Evolutionary conservation across 2,888 invertebrate genomes (phyloP), one percentile per base, ranked within the genome.

Genomic region (Eupithecia inturbata): DNA sequence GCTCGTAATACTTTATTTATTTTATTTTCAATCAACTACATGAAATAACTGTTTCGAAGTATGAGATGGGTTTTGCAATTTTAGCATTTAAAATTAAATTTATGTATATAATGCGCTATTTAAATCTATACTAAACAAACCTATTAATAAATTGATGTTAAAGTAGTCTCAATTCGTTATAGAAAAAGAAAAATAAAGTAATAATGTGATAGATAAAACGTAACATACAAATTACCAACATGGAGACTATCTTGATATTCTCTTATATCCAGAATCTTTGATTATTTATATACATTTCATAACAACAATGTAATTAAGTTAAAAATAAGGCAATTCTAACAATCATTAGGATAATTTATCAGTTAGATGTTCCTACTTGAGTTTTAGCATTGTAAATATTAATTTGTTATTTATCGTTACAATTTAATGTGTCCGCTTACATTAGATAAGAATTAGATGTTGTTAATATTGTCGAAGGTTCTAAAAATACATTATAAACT

Each of bases 381-480:
- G 31, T 53, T 9, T 62, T 62, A 28, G 19, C 67, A 45, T 28
- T 67, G 67, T 67, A 67, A 67, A 67, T 67, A 67, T 45, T 19
- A 19, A 31, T 62, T 62, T 62, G 31, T 31, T 60, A 28, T 60
- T 28, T 26, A 28, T 28, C 16, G 28, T 28, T 62, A 28, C 31
- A 62, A 31, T 62, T 60, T 6, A 49, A 57, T 57, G 26, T 26
- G 22, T 26, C 57, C 4, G 57, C 26, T 57, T 57, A 10, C 10
- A 22, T 57, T 3, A 22, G 22, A 22, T 22, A 26, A 57, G 62
- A 31, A 31, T 62, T 31, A 19, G 14, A 31, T 62, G 16, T 28
- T 19, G 31, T 9, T 62, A 6, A 1, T 16, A 60, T 14, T 60
- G 16, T 60, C 3, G 3, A 6, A 19, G 19, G 19, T 49, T 19